Percentiles rank a stretch among this genome's conserved stretches.
Evolutionary conservation across 2,888 invertebrate genomes (phyloP).

Genomic region (Autographa gamma): DNA sequence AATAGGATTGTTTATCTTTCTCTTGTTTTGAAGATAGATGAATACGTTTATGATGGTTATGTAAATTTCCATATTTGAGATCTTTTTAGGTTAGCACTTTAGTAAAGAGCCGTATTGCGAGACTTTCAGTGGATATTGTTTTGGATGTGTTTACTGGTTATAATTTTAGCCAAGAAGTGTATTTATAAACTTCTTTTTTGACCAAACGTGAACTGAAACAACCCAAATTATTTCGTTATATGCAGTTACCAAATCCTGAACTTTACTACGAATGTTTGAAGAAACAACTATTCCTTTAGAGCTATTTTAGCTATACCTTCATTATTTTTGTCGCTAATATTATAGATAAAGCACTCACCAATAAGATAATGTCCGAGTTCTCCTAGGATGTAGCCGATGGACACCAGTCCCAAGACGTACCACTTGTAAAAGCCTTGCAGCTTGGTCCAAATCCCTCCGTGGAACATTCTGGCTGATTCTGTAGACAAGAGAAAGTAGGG

Average conservation of each 20-base stretch:
- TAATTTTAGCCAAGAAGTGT: no score
- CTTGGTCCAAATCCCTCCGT: slow-evolving; percentile 87
- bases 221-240: no score
- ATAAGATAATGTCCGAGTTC: slow-evolving; percentile 96
- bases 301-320: no score
- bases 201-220: no score
- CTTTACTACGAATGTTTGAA: no score
- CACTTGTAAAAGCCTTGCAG: slow-evolving; percentile 92
- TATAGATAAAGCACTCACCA: slow-evolving; percentile 87
- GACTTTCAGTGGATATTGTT: neutral
- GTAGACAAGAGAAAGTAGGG: slow-evolving; percentile 44
- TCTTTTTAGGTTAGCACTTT: neutral
- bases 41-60: neutral
- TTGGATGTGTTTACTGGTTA: neutral
- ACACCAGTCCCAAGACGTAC: slow-evolving; percentile 94
- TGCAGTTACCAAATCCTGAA: no score
- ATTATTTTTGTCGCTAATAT: neutral
- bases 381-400: slow-evolving; percentile 95
- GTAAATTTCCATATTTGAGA: slow-evolving; percentile 17
- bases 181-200: no score
- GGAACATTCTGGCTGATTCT: slow-evolving; percentile 80
- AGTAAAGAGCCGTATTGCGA: neutral
- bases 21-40: neutral
- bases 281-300: no score
- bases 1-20: neutral